phyloP scores from a whole-genome alignment of 1,140 invertebrate species.

The Aphidius gifuensis region DNA sequence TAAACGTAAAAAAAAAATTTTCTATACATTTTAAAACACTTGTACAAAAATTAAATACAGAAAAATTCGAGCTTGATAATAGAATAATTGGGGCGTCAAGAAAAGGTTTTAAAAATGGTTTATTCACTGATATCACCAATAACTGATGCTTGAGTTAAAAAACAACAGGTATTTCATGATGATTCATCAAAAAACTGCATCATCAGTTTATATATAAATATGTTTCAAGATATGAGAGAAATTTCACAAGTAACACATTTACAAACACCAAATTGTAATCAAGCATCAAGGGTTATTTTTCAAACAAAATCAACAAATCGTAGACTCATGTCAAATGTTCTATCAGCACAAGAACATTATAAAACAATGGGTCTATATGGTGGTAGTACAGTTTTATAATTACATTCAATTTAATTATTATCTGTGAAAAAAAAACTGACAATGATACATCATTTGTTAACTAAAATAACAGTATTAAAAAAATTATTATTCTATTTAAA shows the following conservation, averaged over 20 bases:
- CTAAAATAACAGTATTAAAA: constrained; percentile 39
- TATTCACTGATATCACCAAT: too few relatives aligned
- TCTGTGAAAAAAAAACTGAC: constrained; percentile 17
- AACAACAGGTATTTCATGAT: neutral
- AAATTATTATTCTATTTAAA: constrained; percentile 44
- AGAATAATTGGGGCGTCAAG: too few relatives aligned
- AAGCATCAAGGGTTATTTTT: constrained; percentile 32
- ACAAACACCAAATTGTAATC: neutral
- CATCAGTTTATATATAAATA: too few relatives aligned
- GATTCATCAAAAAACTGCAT: too few relatives aligned
- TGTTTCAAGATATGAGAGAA: too few relatives aligned
- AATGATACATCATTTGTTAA: constrained; percentile 28
- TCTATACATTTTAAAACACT: too few relatives aligned
- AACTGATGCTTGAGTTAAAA: constrained; percentile 57
- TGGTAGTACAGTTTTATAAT: constrained; percentile 57
- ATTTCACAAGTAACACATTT: too few relatives aligned
- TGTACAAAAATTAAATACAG: too few relatives aligned
- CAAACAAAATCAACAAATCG: constrained; percentile 39
- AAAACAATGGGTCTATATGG: constrained; percentile 59
- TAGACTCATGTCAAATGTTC: constrained; percentile 49
- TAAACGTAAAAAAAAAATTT: too few relatives aligned
- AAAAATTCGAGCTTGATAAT: too few relatives aligned
- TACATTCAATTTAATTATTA: constrained; percentile 63
- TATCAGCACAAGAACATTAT: constrained; percentile 51
- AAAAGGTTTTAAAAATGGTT: too few relatives aligned